phyloP scores from a whole-genome alignment of 1,140 invertebrate genomes.

The Muscidifurax raptorellus region DNA sequence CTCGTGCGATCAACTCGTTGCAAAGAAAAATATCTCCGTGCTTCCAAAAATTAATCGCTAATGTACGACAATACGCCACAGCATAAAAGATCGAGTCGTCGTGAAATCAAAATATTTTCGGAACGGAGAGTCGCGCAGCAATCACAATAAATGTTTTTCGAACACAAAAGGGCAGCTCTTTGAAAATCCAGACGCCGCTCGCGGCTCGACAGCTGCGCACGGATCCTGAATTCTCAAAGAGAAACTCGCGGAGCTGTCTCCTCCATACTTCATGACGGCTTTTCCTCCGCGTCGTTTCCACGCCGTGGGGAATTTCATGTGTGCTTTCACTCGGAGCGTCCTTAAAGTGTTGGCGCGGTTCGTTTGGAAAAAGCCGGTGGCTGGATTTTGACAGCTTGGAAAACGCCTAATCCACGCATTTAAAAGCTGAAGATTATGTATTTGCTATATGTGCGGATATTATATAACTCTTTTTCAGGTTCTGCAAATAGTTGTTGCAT shows the following conservation, averaged over 20 bases:
- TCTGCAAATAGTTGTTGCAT: too few relatives aligned
- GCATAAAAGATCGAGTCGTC: neutral
- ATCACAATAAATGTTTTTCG: conserved; percentile 41
- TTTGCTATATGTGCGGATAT: too few relatives aligned
- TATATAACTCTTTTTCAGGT: too few relatives aligned
- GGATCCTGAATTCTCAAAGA: conserved; percentile 44
- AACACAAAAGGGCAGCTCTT: neutral
- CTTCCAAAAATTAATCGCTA: neutral
- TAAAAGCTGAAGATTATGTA: too few relatives aligned
- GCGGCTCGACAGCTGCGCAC: neutral
- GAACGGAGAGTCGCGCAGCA: neutral
- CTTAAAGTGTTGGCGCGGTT: conserved; percentile 10
- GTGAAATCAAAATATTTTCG: neutral
- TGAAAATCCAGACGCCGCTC: conserved; percentile 31
- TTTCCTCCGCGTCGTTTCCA: neutral
- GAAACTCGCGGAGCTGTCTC: conserved; percentile 11
- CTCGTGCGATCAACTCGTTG: neutral
- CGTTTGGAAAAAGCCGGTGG: neutral
- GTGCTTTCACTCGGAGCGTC: conserved; percentile 48
- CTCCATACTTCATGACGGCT: conserved; percentile 39
- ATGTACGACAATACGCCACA: neutral
- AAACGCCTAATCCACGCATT: neutral
- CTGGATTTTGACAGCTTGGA: neutral
- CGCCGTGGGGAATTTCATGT: conserved; percentile 29
- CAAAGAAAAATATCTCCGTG: neutral